A percentile compares a stretch with the other conserved stretches of the same genome.
These are phyloP conservation scores for Chironomus tepperi DNA, from an alignment of 1,140 invertebrate genomes.

Conservation along the genomic window DNA sequence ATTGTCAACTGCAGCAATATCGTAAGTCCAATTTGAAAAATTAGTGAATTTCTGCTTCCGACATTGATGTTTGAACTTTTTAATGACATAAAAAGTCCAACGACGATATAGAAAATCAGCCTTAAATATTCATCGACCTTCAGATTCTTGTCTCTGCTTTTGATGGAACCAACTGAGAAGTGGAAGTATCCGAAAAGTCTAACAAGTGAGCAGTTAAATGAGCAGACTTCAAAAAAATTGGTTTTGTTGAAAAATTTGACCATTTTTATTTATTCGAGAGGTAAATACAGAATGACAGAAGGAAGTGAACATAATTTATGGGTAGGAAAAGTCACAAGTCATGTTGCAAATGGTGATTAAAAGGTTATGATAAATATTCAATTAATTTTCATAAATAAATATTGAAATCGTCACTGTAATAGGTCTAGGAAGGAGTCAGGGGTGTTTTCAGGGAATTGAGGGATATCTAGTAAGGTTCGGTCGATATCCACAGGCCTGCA, in stretches of 20 bases:
- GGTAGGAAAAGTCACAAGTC: no score
- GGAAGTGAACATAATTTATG: no score
- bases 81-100: background rate
- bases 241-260: no score
- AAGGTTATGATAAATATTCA: no score
- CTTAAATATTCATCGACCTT: background rate
- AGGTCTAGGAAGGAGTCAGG: no score
- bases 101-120: background rate
- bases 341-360: no score
- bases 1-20: background rate
- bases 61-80: background rate
- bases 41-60: background rate
- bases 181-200: background rate
- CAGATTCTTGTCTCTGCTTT: background rate
- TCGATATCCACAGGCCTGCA: no score
- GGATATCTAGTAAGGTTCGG: no score
- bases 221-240: background rate
- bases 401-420: no score
- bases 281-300: no score
- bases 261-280: no score
- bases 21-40: background rate
- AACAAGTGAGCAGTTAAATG: background rate
- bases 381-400: no score
- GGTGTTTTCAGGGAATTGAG: background rate
- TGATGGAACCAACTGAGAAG: background rate